Conservation (phyloP, 2,113 vertebrate species). For the Gavialis gangeticus region DNA sequence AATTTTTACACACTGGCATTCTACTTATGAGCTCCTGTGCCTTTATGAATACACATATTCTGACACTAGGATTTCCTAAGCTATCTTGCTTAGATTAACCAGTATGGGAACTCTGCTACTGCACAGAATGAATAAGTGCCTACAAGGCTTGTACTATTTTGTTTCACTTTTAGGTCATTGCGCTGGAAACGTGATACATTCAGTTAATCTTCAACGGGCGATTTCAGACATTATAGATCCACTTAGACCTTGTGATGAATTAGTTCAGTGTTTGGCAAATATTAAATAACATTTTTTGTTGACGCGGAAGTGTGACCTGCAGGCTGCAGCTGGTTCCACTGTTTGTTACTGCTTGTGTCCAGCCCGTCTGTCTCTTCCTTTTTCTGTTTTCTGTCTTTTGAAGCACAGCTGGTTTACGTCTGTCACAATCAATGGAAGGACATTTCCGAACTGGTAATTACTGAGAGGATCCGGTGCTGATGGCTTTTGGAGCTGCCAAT, state of each 20-base stretch:
- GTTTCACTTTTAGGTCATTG: constrained; percentile 34
- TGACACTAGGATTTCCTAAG: constrained; percentile 44
- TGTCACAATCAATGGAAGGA: constrained; percentile 74
- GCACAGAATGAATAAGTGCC: constrained; percentile 16
- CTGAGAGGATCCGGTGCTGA: constrained; percentile 71
- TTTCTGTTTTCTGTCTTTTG: constrained; percentile 40
- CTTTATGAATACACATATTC: constrained; percentile 39
- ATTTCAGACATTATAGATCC: constrained; percentile 78
- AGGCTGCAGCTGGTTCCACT: constrained; percentile 79
- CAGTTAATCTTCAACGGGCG: constrained; percentile 76
- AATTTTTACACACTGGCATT: constrained; percentile 22
- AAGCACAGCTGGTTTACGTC: constrained; percentile 79
- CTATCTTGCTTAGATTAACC: constrained; percentile 10
- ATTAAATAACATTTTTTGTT: constrained; percentile 65
- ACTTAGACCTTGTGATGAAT: constrained; percentile 81
- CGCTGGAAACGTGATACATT: constrained; percentile 68
- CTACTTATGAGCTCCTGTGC: not conserved
- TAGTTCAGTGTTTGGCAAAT: constrained; percentile 79
- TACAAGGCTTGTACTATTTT: constrained; percentile 29
- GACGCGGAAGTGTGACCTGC: constrained; percentile 71
- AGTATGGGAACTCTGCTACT: constrained; percentile 58
- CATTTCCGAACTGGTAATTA: constrained; percentile 79
- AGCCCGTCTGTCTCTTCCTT: constrained; percentile 57
- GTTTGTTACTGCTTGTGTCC: constrained; percentile 64
- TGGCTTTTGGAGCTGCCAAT: constrained; percentile 79